These are phyloP conservation scores for Mycetomoellerius zeteki DNA, from an alignment of 1,140 invertebrate species.

Conservation along the genomic window DNA sequence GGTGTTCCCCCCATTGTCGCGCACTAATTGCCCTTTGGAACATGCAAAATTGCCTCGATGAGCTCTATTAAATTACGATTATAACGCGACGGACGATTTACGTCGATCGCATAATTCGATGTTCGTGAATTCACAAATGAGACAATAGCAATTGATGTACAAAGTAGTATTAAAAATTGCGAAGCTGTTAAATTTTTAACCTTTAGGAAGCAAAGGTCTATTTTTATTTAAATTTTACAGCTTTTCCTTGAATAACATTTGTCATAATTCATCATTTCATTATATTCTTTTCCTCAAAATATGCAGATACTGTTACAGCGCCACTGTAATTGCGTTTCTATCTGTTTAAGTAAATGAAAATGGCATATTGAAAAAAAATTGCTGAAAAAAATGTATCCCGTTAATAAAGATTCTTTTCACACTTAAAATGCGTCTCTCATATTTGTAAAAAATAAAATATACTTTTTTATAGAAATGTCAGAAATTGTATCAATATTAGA, in stretches of 20 bases:
- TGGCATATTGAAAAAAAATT: not conserved
- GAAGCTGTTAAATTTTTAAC: not conserved
- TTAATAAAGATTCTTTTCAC: not conserved
- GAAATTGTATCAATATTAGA: not conserved
- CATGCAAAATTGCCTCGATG: conserved; percentile 60
- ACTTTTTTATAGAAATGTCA: not conserved
- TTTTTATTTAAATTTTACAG: too few relatives aligned
- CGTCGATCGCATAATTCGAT: not conserved
- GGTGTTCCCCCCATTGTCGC: conserved; percentile 67
- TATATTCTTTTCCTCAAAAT: too few relatives aligned
- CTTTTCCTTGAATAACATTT: too few relatives aligned
- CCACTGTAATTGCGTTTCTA: too few relatives aligned
- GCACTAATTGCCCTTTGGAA: conserved; percentile 70
- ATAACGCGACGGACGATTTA: not conserved
- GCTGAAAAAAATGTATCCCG: not conserved
- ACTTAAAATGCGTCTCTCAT: not conserved
- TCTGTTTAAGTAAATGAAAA: not conserved
- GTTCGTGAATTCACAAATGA: not conserved
- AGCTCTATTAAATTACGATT: conserved; percentile 48
- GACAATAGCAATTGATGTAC: not conserved
- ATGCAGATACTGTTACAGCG: too few relatives aligned
- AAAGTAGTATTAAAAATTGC: not conserved
- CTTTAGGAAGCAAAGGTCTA: too few relatives aligned
- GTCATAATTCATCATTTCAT: too few relatives aligned
- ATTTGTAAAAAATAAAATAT: not conserved